These are phyloP conservation scores for Cerceris rybyensis DNA, from an alignment of 2,888 invertebrate species.

Conservation along the genomic window DNA sequence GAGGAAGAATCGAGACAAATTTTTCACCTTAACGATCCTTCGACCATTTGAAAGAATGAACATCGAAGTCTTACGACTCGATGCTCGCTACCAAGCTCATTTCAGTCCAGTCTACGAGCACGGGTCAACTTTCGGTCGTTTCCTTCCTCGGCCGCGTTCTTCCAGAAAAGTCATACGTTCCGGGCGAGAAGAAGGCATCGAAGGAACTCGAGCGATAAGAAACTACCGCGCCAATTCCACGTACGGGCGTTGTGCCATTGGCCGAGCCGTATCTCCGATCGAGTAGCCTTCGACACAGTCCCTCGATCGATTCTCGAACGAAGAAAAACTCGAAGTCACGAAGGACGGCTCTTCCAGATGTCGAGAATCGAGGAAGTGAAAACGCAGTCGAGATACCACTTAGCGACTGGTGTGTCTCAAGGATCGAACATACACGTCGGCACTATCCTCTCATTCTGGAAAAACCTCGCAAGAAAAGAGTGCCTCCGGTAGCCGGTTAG, in stretches of 20 bases:
- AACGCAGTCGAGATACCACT: slow-evolving; percentile 31
- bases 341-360: slow-evolving; percentile 37
- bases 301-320: slow-evolving; percentile 31
- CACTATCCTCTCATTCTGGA: slow-evolving; percentile 18
- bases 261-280: slow-evolving; percentile 36
- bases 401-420: slow-evolving; percentile 9
- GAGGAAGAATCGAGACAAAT: no score
- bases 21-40: no score
- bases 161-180: slow-evolving; percentile 12
- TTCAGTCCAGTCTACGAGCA: not conserved
- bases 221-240: slow-evolving; percentile 42
- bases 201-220: slow-evolving; percentile 32
- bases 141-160: not conserved
- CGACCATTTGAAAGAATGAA: no score
- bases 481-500: not conserved
- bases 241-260: slow-evolving; percentile 26
- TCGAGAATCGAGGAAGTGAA: slow-evolving; percentile 35
- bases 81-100: not conserved
- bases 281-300: slow-evolving; percentile 30
- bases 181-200: slow-evolving; percentile 16
- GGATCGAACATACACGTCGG: slow-evolving; percentile 21
- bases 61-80: no score
- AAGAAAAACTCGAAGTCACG: slow-evolving; percentile 38
- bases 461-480: slow-evolving; percentile 29
- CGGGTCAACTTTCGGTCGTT: not conserved